These are phyloP conservation scores for Conus canariensis DNA, from an alignment of 2,888 invertebrate species.

Conservation along the genomic window DNA sequence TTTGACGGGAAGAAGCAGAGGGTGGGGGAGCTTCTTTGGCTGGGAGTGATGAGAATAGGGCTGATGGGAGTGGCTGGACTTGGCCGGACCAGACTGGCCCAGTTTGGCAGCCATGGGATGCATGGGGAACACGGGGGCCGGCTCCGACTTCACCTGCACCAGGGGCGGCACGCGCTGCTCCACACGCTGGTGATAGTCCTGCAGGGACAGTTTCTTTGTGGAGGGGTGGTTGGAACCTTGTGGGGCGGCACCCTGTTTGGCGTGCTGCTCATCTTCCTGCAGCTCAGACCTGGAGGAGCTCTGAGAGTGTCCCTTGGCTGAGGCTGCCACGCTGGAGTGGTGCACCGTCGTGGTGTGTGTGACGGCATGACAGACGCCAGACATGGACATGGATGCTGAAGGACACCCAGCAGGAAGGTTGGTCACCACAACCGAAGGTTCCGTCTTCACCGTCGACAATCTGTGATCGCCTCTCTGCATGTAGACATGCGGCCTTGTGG, in stretches of 20 bases:
- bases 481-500: neutral
- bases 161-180: neutral
- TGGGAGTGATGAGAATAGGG: neutral
- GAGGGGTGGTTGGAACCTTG: neutral
- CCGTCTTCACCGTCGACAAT: no score
- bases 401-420: neutral
- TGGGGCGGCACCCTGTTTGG: neutral
- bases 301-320: neutral
- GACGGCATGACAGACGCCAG: no score
- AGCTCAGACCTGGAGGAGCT: neutral
- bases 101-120: neutral
- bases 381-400: neutral
- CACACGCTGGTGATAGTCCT: constrained; percentile 18
- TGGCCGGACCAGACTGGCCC: neutral
- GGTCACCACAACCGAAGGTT: no score
- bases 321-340: no score
- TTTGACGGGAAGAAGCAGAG: neutral
- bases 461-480: neutral
- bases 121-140: neutral
- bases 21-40: neutral
- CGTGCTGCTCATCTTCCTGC: neutral
- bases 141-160: neutral
- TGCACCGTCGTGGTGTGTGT: no score
- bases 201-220: constrained; percentile 17
- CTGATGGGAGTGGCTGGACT: neutral